A percentile compares a stretch with the other conserved stretches of the same genome.
phyloP scores from a whole-genome alignment of 2,888 invertebrate species.

The Heliconius cydno region DNA sequence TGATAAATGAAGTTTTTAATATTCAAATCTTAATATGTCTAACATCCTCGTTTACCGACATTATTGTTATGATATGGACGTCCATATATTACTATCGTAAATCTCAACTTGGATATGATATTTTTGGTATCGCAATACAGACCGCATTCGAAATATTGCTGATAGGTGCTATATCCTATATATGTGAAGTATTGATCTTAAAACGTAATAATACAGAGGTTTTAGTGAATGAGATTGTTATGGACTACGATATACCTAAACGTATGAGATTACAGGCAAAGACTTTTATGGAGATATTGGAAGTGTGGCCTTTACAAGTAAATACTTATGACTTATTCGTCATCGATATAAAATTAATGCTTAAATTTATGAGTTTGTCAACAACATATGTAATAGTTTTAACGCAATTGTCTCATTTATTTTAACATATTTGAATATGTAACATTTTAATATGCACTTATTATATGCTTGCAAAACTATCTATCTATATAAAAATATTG shows the following conservation, averaged over 20 bases:
- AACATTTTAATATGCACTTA: background rate
- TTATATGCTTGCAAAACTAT: background rate
- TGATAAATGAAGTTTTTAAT: conserved; percentile 65
- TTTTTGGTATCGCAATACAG: conserved; percentile 50
- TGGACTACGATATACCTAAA: conserved; percentile 64
- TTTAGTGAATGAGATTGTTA: conserved; percentile 66
- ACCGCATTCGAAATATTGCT: conserved; percentile 54
- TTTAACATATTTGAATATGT: conserved; percentile 2
- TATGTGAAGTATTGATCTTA: conserved; percentile 59
- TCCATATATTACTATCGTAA: conserved; percentile 43
- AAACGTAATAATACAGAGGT: conserved; percentile 60
- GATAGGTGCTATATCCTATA: conserved; percentile 53
- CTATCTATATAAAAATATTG: too few species aligned
- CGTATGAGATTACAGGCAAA: conserved; percentile 66
- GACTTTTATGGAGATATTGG: conserved; percentile 68
- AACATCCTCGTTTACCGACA: conserved; percentile 26
- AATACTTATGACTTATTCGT: conserved; percentile 57
- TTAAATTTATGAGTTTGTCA: conserved; percentile 68
- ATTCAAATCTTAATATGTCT: conserved; percentile 63
- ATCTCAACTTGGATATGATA: conserved; percentile 7
- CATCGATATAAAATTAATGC: conserved; percentile 66
- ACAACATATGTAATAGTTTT: conserved; percentile 73
- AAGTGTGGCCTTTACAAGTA: conserved; percentile 60
- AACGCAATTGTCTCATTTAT: conserved; percentile 63
- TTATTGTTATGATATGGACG: conserved; percentile 50